Evolutionary conservation across 2,797 vertebrate genomes (phyloP).

Genomic region (Muscicapa striata): DNA sequence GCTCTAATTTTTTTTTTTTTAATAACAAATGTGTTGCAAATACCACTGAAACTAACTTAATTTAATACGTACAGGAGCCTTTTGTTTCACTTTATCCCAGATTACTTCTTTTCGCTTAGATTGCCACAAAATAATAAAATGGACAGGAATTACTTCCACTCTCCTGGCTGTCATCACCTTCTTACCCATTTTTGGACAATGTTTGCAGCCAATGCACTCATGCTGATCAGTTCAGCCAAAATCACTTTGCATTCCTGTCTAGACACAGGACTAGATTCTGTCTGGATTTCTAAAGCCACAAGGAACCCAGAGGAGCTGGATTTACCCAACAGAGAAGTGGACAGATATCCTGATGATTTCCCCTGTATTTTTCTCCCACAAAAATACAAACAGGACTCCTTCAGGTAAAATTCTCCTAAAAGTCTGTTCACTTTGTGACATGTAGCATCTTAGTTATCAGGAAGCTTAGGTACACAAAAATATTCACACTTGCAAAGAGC

Average conservation of each 20-base stretch:
- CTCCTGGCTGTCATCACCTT: background rate
- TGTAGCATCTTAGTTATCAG: background rate
- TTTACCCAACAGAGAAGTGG: background rate
- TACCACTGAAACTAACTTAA: background rate
- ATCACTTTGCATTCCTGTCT: background rate
- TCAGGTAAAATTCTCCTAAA: background rate
- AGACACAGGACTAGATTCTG: conserved; percentile 12
- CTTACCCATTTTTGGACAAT: background rate
- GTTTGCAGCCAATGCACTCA: background rate
- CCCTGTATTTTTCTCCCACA: background rate
- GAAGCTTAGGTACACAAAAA: background rate
- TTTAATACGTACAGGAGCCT: background rate
- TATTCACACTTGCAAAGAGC: background rate
- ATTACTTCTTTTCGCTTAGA: background rate
- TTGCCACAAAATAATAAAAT: background rate
- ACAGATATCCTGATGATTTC: background rate
- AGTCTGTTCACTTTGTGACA: background rate
- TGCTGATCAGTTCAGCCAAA: conserved; percentile 16
- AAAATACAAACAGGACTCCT: background rate
- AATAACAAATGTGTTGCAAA: background rate
- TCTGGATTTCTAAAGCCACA: background rate
- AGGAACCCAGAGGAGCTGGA: background rate
- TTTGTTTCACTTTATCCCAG: background rate
- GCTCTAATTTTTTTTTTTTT: background rate
- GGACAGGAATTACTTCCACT: background rate